Evolutionary conservation across 2,888 invertebrate species (phyloP).

Genomic region (Patella ulyssiponensis): DNA sequence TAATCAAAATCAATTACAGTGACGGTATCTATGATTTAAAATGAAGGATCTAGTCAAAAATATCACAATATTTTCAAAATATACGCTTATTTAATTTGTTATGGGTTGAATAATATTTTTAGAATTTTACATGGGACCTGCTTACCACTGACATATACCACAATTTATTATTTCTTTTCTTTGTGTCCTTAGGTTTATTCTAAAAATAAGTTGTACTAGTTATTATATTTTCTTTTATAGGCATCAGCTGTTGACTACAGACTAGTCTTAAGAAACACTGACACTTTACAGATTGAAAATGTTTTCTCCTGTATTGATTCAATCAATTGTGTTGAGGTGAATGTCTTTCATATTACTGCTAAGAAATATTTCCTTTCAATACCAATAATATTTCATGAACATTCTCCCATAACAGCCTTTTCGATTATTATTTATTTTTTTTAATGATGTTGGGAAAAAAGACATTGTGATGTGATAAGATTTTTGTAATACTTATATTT

Average conservation of each 20-base stretch:
- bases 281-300: slow-evolving; percentile 68
- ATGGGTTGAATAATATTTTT: neutral
- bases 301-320: slow-evolving; percentile 70
- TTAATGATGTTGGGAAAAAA: too few species aligned
- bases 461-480: too few species aligned
- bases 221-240: slow-evolving; percentile 41
- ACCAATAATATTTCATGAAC: too few species aligned
- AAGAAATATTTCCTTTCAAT: too few species aligned
- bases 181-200: neutral
- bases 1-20: too few species aligned
- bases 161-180: neutral
- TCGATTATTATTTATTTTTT: too few species aligned
- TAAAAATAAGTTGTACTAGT: too few species aligned
- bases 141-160: neutral
- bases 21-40: too few species aligned
- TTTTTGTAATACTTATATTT: neutral
- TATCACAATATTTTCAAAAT: too few species aligned
- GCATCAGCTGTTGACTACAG: slow-evolving; percentile 70
- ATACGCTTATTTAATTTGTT: too few species aligned
- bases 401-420: too few species aligned
- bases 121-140: neutral
- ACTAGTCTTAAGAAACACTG: slow-evolving; percentile 67
- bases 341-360: neutral
- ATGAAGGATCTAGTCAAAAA: too few species aligned
- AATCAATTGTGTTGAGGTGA: slow-evolving; percentile 68